Evolutionary conservation across 2,797 vertebrate species (phyloP), one percentile per base, ranked within the genome.

Genomic region (Cyclopterus lumpus): DNA sequence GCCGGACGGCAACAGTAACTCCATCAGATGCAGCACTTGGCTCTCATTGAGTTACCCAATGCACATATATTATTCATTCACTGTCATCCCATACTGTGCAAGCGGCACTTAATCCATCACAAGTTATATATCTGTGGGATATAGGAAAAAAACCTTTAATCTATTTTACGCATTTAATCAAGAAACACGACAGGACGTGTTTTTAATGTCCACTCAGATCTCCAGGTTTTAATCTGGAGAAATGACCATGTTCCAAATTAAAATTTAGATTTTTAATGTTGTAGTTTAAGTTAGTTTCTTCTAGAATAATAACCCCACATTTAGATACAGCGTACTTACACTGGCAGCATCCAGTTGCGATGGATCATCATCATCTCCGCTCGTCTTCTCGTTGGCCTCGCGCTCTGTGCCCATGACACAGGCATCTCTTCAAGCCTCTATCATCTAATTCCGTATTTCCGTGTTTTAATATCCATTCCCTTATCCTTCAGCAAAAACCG

Each of bases 1-100:
- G 12, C 54, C 30, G 51, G 40, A 72, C 63, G 66, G 64, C 44
- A 77, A 62, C 51, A 59, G 73, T 71, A 69, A 83, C 81, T 77
- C 71, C 78, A 78, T 89, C 81, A 86, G 79, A 84, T 75, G 51
- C 58, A 79, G 71, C 73, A 24, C 76, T 76, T 53, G 2, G 36
- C 67, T 46, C 86, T 93, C 88, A 89, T 92, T 90, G 86, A 76
- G 91, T 95, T 94, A 92, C 92, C 75, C 57, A 42, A 0, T 55
- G 75, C 60, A 67, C 89, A 94, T 96, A 18, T 67, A 95, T 95
- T 93, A 95, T 96, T 95, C 80, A 96, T 86, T 49, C 22, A 26
- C 83, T 87, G 93, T 93, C 90, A 95, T 93, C 85, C 90, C 91
- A 95, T 93, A 92, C 90, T 77, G 70, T 66, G 73, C 84, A 80